Conservation (phyloP, 2,797 vertebrate genomes). For the Alauda arvensis region DNA sequence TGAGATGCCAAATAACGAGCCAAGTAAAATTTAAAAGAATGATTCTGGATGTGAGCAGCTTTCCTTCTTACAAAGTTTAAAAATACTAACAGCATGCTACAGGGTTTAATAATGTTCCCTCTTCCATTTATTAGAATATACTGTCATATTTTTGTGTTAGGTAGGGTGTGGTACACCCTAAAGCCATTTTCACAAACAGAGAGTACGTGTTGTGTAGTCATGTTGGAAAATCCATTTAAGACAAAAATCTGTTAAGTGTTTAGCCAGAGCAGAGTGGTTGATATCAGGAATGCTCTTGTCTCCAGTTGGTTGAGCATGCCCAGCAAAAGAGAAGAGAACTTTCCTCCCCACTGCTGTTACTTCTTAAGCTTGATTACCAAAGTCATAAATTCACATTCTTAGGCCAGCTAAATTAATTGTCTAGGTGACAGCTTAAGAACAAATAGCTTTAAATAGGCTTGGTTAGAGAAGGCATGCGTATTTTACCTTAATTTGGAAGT, state of each 20-base stretch:
- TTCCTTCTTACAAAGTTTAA: not conserved
- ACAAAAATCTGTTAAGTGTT: not conserved
- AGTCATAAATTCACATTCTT: not conserved
- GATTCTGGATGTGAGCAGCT: not conserved
- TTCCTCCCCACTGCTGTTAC: not conserved
- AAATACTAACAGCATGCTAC: not conserved
- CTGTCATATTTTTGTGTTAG: not conserved
- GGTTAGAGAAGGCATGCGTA: not conserved
- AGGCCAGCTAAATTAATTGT: not conserved
- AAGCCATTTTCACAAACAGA: not conserved
- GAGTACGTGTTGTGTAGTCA: not conserved
- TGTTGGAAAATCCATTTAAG: not conserved
- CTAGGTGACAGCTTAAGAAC: not conserved
- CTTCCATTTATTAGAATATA: not conserved
- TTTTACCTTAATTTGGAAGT: constrained; percentile 34
- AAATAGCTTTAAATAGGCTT: not conserved
- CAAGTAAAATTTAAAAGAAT: not conserved
- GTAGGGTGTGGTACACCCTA: not conserved
- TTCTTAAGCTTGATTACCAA: not conserved
- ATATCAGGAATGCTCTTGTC: not conserved
- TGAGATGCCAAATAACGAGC: not conserved
- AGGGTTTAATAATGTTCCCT: not conserved
- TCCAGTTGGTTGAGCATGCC: not conserved
- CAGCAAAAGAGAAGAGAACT: not conserved
- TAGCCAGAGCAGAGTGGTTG: not conserved